phyloP scores from a whole-genome alignment of 2,797 vertebrate genomes.

The Vespertilio murinus region DNA sequence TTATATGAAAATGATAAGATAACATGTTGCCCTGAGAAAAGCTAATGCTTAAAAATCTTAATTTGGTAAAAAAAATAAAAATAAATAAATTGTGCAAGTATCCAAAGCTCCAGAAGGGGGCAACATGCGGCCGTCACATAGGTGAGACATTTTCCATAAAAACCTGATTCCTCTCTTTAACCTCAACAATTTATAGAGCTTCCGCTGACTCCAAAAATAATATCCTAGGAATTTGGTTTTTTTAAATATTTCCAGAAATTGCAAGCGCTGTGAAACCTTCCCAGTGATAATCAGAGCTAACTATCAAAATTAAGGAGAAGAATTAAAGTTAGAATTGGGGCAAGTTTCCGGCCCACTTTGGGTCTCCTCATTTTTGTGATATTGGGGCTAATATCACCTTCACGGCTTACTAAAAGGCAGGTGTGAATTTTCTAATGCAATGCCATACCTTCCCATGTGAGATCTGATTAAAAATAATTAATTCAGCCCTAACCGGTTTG shows the following conservation, averaged over 20 bases:
- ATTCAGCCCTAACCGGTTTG: too few relatives aligned
- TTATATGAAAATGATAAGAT: not conserved
- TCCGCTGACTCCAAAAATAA: constrained; percentile 47
- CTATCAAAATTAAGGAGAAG: not conserved
- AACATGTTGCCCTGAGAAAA: not conserved
- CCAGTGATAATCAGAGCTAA: not conserved
- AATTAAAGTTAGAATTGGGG: not conserved
- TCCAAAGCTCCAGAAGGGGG: constrained; percentile 59
- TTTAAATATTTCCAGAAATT: constrained; percentile 27
- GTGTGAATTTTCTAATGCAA: not conserved
- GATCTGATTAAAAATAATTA: not conserved
- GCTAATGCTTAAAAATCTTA: not conserved
- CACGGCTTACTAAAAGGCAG: not conserved
- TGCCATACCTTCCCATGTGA: not conserved
- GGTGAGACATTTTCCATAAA: not conserved
- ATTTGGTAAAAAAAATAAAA: not conserved
- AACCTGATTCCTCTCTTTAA: not conserved
- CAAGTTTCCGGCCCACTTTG: not conserved
- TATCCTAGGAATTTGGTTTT: not conserved
- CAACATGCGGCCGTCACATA: not conserved
- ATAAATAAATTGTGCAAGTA: constrained; percentile 2
- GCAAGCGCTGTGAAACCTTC: not conserved
- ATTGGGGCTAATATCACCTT: not conserved
- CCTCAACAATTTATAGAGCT: constrained; percentile 19
- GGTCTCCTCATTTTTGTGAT: not conserved